Base-by-base conservation (phyloP, 2,113 vertebrate species). In the Empidonax alnorum region DNA sequence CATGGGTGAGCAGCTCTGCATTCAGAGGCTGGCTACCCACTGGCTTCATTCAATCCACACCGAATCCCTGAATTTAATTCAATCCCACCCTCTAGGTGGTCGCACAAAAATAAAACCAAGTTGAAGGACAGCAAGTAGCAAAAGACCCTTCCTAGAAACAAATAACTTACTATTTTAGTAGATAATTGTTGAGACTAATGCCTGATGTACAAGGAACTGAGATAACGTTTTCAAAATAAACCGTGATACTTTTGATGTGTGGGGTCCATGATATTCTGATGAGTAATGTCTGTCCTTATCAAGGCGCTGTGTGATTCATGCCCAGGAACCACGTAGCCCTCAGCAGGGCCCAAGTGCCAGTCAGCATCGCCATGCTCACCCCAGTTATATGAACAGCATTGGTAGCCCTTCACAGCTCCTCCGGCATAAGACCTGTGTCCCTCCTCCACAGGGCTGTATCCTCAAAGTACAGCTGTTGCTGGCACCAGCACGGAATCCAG, bases 161-260 rank as follows among this genome's bases (percentile, higher is more conserved):
- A 93, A 66, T 3, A 74, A 63, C 39, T 30, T 77, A 68, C 87
- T 91, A 90, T 93, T 94, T 98, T 95, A 93, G 94, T 58, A 50
- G 94, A 39, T 76, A 72, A 66, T 82, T 73, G 71, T 85, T 77
- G 87, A 93, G 91, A 55, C 68, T 84, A 59, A 68, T 6, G 84
- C 50, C 91, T 90, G 94, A 94, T 95, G 94, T 62, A 92, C 90
- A 82, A 96, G 97, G 97, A 98, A 98, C 95, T 3, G 95, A 97
- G 97, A 98, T 97, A 97, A 97, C 69, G 4, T 62, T 98, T 98
- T 97, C 92, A 97, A 97, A 98, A 98, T 97, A 98, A 97, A 63
- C 67, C 6, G 2, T 31, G 71, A 94, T 96, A 94, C 82, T 95
- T 91, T 2, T 12, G 37, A 42, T 1, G 24, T 82, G 33, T n/a